Evolutionary conservation across 2,797 vertebrate genomes (phyloP).

Genomic region (Rhabdomys pumilio): DNA sequence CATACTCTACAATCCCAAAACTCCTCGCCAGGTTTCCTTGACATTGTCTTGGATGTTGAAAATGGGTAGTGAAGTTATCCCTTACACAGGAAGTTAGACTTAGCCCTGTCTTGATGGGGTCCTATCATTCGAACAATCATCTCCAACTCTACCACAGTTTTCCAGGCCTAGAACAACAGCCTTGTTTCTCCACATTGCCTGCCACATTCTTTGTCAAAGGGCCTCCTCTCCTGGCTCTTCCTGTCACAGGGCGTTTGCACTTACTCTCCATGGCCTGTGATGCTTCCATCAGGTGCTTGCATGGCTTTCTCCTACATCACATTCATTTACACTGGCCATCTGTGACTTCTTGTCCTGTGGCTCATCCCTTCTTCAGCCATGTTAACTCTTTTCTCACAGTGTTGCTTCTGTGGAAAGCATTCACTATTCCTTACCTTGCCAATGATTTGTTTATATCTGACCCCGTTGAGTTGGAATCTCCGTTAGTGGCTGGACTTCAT

Average conservation of each 20-base stretch:
- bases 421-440: not conserved
- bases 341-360: not conserved
- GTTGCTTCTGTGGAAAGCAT: not conserved
- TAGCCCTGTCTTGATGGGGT: not conserved
- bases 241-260: not conserved
- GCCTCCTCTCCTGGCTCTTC: not conserved
- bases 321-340: not conserved
- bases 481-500: not conserved
- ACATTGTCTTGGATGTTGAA: not conserved
- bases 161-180: not conserved
- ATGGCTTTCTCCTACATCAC: too few relatives aligned
- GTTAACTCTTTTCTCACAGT: too few relatives aligned
- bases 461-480: not conserved
- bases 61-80: not conserved
- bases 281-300: not conserved
- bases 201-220: not conserved
- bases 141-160: not conserved
- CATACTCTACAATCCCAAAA: not conserved
- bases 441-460: not conserved
- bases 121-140: not conserved
- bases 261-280: not conserved
- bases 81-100: not conserved
- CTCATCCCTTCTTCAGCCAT: not conserved
- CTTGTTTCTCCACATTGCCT: not conserved
- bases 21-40: not conserved